Evolutionary conservation across 1,140 invertebrate species (phyloP), one percentile per base, ranked within the genome.

Genomic region (Potamilus streckersoni): DNA sequence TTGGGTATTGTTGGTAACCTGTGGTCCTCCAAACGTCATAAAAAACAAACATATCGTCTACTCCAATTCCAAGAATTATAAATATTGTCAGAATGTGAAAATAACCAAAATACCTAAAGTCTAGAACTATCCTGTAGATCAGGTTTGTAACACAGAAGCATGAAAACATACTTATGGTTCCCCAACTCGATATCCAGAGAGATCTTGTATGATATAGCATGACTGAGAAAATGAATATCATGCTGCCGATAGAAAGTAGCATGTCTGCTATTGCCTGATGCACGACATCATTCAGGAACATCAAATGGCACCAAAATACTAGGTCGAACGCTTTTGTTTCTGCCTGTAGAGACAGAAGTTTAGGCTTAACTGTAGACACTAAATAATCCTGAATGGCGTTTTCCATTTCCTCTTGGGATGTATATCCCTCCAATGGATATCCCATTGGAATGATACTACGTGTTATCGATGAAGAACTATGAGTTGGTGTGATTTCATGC

Each of bases 61-160:
- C 82, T 0, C 83, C 84, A 19, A 85, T 83, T 61, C 85, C 85
- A n/a, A 85, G 80, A n/a, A 85, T 81, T 57, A 85, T 83, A 71
- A 85, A 85, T 14, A 85, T 78, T 19, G 83, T 80, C 23, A 85
- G 65, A 1, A 86, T 71, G 68, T 85, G 84, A 67, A 85, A 85
- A n/a, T 81, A 79, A 19, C 85, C 85, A 73, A 86, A 85, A 66
- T 85, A 86, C 20, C 63, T 68, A 66, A 75, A 85, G 55, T 80
- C 81, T 20, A 84, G 58, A 15, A 86, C 71, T 55, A 82, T 56
- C 38, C 80, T 69, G 66, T 86, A 85, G 20, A 86, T 65, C 17
- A 86, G 68, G 49, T 85, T 85, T n/a, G 83, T 71, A 59, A 62
- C 76, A 27, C 80, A 49, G 63, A 84, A 84, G 59, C 83, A 79